Evolutionary conservation across 2,888 invertebrate genomes (phyloP), one percentile per base, ranked within the genome.

Genomic region (Latrodectus elegans): DNA sequence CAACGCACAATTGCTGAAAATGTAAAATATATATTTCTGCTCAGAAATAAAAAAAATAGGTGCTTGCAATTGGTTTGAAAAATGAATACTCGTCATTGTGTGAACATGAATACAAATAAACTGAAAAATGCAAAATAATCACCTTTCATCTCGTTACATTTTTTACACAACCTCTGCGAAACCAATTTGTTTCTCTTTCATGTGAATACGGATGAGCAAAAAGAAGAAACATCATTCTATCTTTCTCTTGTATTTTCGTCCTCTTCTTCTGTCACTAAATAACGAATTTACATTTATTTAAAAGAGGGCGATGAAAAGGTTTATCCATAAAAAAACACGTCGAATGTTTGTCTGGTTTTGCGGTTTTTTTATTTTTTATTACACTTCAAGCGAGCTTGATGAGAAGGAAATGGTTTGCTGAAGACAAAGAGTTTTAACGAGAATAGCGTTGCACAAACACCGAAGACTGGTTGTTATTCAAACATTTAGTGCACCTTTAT

Each of bases 201-300:
- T 84, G 71, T 65, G 53, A 76, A 83, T 74, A 49, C 55, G 51
- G 55, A 15, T 60, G 70, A 17, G 68, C n/a, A 51, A 38, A 53
- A 68, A 67, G 75, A 60, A 68, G 53, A 60, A 26, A 15, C 17
- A 70, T 53, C 74, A 74, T 53, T 53, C 53, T 22, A 51, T 15
- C 73, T 67, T 65, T 82, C 26, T 83, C 68, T 70, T 67, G 64
- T 70, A 55, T 53, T 52, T 49, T 78, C 53, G 26, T 60, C 55
- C 22, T 67, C 53, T 76, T 60, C 72, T 73, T 78, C 55, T 72
- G 67, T 78, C 77, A 65, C 83, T 76, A 67, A 67, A 78, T 84
- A 84, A 84, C 84, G 67, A 84, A 84, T 84, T 84, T 84, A 78
- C 84, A 73, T 84, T 84, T 78, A 72, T 84, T 84, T 84, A 84